phyloP scores from a whole-genome alignment of 2,797 vertebrate genomes.

The Channa striata region DNA sequence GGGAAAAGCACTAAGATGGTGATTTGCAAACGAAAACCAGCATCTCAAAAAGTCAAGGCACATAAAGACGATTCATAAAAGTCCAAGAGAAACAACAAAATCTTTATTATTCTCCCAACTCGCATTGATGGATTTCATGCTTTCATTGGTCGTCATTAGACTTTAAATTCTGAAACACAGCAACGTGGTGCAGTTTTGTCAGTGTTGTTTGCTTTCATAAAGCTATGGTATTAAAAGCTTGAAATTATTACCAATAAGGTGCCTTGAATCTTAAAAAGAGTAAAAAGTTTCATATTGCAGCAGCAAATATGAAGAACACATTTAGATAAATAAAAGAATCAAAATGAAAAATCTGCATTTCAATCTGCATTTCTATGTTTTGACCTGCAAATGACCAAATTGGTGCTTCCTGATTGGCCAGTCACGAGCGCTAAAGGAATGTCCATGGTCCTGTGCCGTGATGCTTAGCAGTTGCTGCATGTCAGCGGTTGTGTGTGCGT shows the following conservation, averaged over 20 bases:
- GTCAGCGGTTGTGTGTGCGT: slow-evolving; percentile 67
- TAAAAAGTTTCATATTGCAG: no score
- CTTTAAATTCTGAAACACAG: not conserved
- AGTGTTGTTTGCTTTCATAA: not conserved
- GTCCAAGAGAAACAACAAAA: not conserved
- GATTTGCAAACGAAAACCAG: not conserved
- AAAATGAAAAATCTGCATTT: no score
- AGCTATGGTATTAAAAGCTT: not conserved
- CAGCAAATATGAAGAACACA: no score
- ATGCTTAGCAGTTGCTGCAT: slow-evolving; percentile 56
- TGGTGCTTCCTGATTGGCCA: no score
- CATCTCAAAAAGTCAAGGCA: not conserved
- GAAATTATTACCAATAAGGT: no score
- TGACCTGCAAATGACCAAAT: no score
- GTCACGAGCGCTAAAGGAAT: no score
- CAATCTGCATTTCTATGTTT: no score
- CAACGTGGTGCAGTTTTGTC: no score
- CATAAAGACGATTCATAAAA: not conserved
- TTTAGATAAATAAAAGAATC: not conserved
- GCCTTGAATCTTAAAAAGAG: no score
- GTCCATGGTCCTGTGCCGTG: slow-evolving; percentile 11
- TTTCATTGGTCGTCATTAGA: not conserved
- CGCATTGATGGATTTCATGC: not conserved
- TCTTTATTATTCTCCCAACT: not conserved
- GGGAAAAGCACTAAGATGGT: not conserved